These are phyloP conservation scores for Ammodytes dubius DNA, from an alignment of 2,113 vertebrate genomes.

Conservation along the genomic window DNA sequence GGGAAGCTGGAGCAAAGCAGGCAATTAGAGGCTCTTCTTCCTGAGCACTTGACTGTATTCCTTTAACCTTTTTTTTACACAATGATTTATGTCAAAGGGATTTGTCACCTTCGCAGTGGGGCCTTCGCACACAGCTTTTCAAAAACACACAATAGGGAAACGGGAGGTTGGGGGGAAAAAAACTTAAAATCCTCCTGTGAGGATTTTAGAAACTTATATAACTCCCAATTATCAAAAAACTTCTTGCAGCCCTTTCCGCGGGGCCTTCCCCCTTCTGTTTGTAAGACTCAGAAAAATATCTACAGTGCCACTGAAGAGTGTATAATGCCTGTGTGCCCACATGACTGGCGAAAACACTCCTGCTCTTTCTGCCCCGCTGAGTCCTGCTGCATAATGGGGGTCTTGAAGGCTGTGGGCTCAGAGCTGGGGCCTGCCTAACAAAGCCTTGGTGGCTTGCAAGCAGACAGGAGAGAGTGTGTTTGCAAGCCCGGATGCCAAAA, in stretches of 20 bases:
- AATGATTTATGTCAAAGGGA: slow-evolving; percentile 87
- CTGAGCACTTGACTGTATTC: slow-evolving; percentile 84
- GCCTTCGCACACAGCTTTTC: slow-evolving; percentile 82
- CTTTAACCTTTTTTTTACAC: slow-evolving; percentile 81
- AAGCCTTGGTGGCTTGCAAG: slow-evolving; percentile 88
- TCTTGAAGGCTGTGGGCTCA: slow-evolving; percentile 88
- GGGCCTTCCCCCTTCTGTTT: slow-evolving; percentile 85
- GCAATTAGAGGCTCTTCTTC: slow-evolving; percentile 86
- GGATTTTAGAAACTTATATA: slow-evolving; percentile 89
- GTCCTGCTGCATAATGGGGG: slow-evolving; percentile 88
- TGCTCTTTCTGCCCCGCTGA: slow-evolving; percentile 89
- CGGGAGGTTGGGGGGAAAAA: slow-evolving; percentile 49
- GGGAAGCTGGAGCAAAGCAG: slow-evolving; percentile 79
- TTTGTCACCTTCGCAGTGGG: slow-evolving; percentile 88
- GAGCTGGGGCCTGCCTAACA: slow-evolving; percentile 87
- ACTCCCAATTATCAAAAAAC: slow-evolving; percentile 89
- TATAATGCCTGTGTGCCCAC: slow-evolving; percentile 89
- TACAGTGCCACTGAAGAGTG: slow-evolving; percentile 87
- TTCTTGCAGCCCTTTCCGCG: slow-evolving; percentile 80
- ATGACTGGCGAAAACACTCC: slow-evolving; percentile 88
- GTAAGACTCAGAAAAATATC: slow-evolving; percentile 87
- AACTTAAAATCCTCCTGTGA: slow-evolving; percentile 86
- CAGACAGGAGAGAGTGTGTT: slow-evolving; percentile 86
- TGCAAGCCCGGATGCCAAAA: slow-evolving; percentile 85
- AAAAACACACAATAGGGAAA: slow-evolving; percentile 84